Base-by-base conservation (phyloP, 2,888 invertebrate species). In the Campoplex capitator region DNA sequence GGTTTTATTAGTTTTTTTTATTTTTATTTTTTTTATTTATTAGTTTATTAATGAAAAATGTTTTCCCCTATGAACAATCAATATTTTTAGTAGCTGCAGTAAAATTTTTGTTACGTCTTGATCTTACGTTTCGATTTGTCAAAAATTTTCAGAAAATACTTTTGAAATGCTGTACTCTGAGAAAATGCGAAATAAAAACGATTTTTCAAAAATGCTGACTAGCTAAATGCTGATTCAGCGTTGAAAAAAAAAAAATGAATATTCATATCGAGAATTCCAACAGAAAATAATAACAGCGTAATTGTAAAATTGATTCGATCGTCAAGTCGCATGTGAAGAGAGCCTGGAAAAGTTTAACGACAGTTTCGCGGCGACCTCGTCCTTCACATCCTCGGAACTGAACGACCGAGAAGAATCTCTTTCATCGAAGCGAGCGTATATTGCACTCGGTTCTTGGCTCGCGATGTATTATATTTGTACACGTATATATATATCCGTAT, bases 381-480 rank as follows among this genome's bases (percentile, higher is more conserved):
- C 88, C 87, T 87, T 86, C 85, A 67, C 85, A 54, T 88, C 87
- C 83, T 89, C 91, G 89, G 91, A 90, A 91, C 91, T 89, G 88
- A 91, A 90, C 87, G 90, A 84, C 88, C 78, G 68, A 67, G 84
- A 81, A 80, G 84, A 84, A 84, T 84, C 78, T 84, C 87, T 85
- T 87, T 78, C 84, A 86, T 86, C 83, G 78, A 70, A 75, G 78
- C 76, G 62, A 71, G 71, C 62, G 78, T 83, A 78, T 83, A 83
- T 83, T 65, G 73, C 76, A 58, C 81, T 79, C 78, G 75, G 51
- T 48, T 32, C 45, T 38, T 23, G 23, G 23, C 23, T 13, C 56
- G 38, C 32, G 48, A 38, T 76, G 45, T 73, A 62, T 38, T 38
- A 71, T 58, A 54, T 71, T 18, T 35, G 58, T 48, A 76, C 70